phyloP scores from a whole-genome alignment of 2,797 vertebrate species.

The Chiloscyllium punctatum region DNA sequence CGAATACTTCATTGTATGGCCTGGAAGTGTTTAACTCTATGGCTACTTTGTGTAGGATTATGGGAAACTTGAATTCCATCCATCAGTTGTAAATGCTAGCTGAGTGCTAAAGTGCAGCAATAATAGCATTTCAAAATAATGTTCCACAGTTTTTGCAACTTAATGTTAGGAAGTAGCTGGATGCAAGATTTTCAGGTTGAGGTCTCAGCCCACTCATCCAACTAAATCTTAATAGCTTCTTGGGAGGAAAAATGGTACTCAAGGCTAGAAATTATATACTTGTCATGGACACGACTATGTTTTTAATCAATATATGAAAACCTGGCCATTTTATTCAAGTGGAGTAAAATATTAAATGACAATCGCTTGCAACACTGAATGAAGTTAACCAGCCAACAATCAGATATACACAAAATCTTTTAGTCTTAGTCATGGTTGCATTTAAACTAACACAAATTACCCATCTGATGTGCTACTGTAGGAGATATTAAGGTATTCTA shows the following conservation, averaged over 20 bases:
- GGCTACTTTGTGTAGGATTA: not conserved
- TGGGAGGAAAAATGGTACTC: not conserved
- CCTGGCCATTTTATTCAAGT: not conserved
- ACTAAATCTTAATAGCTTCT: not conserved
- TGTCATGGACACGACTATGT: not conserved
- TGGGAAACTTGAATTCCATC: not conserved
- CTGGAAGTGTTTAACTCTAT: not conserved
- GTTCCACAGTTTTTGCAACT: not conserved
- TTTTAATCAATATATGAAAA: slow-evolving; percentile 31
- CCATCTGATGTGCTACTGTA: not conserved
- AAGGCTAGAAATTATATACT: not conserved
- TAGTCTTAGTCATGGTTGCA: not conserved
- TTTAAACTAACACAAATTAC: not conserved
- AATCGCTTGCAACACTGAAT: not conserved
- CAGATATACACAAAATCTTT: not conserved
- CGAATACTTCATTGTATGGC: not conserved
- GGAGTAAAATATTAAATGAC: not conserved
- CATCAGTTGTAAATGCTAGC: not conserved
- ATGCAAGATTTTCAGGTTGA: not conserved
- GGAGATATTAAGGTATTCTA: not conserved
- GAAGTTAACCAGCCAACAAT: not conserved
- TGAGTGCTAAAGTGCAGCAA: not conserved
- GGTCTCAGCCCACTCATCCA: not conserved
- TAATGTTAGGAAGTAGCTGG: not conserved
- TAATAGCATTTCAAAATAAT: slow-evolving; percentile 14